phyloP scores from a whole-genome alignment of 2,888 invertebrate species.

The Actias luna region DNA sequence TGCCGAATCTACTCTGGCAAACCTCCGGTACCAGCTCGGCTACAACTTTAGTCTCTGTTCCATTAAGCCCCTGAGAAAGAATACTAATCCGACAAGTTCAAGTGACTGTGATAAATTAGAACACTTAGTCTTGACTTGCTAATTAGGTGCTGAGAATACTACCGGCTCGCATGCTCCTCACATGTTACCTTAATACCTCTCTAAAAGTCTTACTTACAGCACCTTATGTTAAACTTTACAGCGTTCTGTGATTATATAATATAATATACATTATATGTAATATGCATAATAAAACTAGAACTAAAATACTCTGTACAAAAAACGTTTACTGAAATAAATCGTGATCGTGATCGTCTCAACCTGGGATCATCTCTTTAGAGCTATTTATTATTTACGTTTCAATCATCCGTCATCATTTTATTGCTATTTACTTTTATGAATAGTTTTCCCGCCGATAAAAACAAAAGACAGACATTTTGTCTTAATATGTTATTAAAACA shows the following conservation, averaged over 20 bases:
- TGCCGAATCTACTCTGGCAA: constrained; percentile 60
- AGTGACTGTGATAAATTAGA: not conserved
- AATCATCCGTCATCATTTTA: no score
- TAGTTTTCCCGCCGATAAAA: no score
- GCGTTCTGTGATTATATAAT: not conserved
- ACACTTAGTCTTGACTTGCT: not conserved
- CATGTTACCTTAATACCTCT: not conserved
- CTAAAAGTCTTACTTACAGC: not conserved
- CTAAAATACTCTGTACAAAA: no score
- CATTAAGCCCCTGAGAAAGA: constrained; percentile 14
- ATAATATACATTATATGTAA: no score
- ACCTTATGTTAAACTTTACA: not conserved
- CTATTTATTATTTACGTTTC: no score
- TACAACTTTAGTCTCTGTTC: constrained; percentile 20
- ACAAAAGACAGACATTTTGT: no score
- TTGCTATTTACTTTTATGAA: no score
- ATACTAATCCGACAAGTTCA: constrained; percentile 8
- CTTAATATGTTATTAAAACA: no score
- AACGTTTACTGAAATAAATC: no score
- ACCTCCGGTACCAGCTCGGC: constrained; percentile 34
- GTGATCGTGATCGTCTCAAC: no score
- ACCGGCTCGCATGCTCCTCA: not conserved
- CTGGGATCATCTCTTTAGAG: no score
- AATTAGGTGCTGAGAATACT: not conserved
- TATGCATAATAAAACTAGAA: no score